Evolutionary conservation across 1,140 invertebrate species (phyloP).

Genomic region (Leptinotarsa lineolata): DNA sequence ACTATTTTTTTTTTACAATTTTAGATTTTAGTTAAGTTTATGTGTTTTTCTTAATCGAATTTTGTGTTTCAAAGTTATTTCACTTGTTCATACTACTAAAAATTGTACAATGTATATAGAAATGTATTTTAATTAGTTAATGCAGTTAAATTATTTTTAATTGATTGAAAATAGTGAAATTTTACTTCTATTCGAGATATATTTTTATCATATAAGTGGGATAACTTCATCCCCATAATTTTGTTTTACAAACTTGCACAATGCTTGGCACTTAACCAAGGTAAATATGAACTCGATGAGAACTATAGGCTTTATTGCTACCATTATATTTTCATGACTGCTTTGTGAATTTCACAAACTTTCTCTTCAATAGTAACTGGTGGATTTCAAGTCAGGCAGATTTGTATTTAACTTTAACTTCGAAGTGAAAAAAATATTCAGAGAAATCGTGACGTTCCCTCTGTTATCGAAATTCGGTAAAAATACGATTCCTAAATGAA

Average conservation of each 20-base stretch:
- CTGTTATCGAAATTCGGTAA: too few relatives aligned
- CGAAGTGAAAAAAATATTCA: too few relatives aligned
- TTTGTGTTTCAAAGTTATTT: constrained; percentile 11
- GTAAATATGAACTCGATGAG: background rate
- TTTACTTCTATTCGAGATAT: constrained; percentile 26
- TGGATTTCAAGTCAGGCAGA: too few relatives aligned
- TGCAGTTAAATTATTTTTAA: constrained; percentile 32
- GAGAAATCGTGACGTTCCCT: too few relatives aligned
- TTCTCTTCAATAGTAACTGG: too few relatives aligned
- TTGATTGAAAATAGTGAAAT: constrained; percentile 21
- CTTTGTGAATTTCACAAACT: too few relatives aligned
- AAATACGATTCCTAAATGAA: too few relatives aligned
- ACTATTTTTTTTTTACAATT: constrained; percentile 30
- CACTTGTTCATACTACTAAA: constrained; percentile 25
- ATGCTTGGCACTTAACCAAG: background rate
- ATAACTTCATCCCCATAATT: constrained; percentile 11
- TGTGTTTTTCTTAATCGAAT: constrained; percentile 10
- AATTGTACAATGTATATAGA: constrained; percentile 34
- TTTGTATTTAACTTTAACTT: too few relatives aligned
- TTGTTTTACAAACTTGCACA: constrained; percentile 16
- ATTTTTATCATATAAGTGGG: constrained; percentile 30
- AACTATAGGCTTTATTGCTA: too few relatives aligned
- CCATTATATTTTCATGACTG: too few relatives aligned
- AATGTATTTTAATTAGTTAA: constrained; percentile 29
- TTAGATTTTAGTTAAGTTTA: constrained; percentile 27